Evolutionary conservation across 2,888 invertebrate genomes (phyloP).

Genomic region (Caenorhabditis uteleia): DNA sequence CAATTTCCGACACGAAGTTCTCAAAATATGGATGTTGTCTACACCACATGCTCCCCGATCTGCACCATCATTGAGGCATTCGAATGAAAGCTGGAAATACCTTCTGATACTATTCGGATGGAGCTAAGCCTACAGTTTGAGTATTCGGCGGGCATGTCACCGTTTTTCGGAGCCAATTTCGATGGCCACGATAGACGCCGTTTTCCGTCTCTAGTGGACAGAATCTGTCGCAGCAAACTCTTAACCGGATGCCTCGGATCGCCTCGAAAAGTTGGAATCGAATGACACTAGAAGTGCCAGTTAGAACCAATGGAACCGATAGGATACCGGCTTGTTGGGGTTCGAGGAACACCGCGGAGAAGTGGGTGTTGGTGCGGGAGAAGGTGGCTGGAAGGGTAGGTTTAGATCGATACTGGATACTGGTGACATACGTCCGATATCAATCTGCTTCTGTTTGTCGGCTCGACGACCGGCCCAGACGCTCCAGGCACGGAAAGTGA

Average conservation of each 20-base stretch:
- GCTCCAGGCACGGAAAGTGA: constrained; percentile 59
- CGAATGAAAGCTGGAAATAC: constrained; percentile 60
- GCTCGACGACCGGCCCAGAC: constrained; percentile 59
- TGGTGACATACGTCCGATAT: constrained; percentile 49
- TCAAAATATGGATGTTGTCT: constrained; percentile 57
- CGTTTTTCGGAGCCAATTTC: constrained; percentile 53
- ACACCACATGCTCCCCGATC: constrained; percentile 64
- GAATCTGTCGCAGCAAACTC: constrained; percentile 61
- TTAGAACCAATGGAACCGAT: constrained; percentile 27
- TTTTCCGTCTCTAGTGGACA: constrained; percentile 62
- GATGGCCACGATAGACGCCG: constrained; percentile 55
- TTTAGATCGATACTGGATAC: not conserved
- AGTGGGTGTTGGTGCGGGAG: constrained; percentile 50
- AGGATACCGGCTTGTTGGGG: constrained; percentile 59
- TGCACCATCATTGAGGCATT: constrained; percentile 59
- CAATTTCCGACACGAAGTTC: constrained; percentile 45
- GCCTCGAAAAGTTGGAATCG: constrained; percentile 60
- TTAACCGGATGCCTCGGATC: constrained; percentile 55
- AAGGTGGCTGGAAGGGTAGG: constrained; percentile 49
- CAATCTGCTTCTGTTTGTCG: constrained; percentile 46
- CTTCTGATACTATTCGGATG: not conserved
- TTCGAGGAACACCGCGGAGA: constrained; percentile 61
- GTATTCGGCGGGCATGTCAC: constrained; percentile 61
- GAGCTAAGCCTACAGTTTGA: constrained; percentile 39
- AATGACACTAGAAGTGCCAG: constrained; percentile 22